Base-by-base conservation (phyloP, 2,888 invertebrate species). In the Harmothoe impar region DNA sequence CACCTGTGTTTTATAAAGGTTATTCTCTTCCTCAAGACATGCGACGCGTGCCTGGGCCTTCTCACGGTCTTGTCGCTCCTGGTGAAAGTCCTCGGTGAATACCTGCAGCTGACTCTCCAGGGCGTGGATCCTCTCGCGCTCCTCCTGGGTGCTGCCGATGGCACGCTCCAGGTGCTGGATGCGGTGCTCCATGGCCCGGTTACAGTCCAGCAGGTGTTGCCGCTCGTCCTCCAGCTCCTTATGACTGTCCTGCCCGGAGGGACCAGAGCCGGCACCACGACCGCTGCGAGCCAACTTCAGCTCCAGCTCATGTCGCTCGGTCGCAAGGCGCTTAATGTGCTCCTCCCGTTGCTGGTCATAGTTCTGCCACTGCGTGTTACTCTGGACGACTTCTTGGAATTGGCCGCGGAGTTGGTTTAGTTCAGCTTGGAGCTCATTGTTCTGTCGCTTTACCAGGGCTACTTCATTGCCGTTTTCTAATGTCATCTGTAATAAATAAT, bases 301-400 rank as follows among this genome's bases (percentile, higher is more conserved):
- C 43, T 81, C 35, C 43, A 81, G 81, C 43, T 43, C 43, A 0
- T 81, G 81, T 81, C 33, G 33, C 81, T 81, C 81, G 3, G 81
- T 25, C 20, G 20, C 25, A 1, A 81, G 33, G 1, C 43, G 33
- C 81, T 81, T 81, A 12, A 81, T 81, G 81, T 81, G 81, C 25
- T 81, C 81, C 20, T 81, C 81, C 1, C 81, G 81, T n/a, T 81
- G 81, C n/a, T 81, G 33, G 81, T 81, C 81, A n/a, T 81, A 81
- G 12, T 20, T 81, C 43, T 81, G 81, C 81, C 81, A 81, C 43
- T 81, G 33, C 7, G 33, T 35, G 43, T 81, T 81, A n/a, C 35
- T 81, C 43, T 43, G 35, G 20, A 81, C 35, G 17, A 81, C 81
- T 35, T 81, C 81, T n/a, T 81, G 81, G 35, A 81, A 43, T 35